phyloP scores from a whole-genome alignment of 2,888 invertebrate genomes.

The Drepana falcataria region DNA sequence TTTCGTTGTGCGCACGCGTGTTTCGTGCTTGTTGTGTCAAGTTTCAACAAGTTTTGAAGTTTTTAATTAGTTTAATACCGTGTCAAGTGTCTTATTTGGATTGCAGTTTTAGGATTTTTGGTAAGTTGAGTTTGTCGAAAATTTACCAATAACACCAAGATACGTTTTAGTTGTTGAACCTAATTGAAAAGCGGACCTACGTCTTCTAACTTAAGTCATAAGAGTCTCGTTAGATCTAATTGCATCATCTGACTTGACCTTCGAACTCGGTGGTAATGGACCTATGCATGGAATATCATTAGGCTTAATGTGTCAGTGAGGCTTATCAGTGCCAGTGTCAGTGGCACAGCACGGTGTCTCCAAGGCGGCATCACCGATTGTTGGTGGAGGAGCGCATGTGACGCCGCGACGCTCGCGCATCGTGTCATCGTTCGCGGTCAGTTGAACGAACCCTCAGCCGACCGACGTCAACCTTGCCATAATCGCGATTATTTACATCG shows the following conservation, averaged over 20 bases:
- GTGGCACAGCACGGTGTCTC: slow-evolving; percentile 4
- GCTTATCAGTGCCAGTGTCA: slow-evolving; percentile 2
- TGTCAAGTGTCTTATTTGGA: slow-evolving; percentile 61
- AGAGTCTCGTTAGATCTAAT: slow-evolving; percentile 9
- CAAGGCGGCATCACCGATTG: slow-evolving; percentile 5
- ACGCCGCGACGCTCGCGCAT: slow-evolving; percentile 64
- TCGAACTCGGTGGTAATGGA: not conserved
- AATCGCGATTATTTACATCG: slow-evolving; percentile 77
- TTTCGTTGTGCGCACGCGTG: slow-evolving; percentile 69
- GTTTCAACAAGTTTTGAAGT: slow-evolving; percentile 65
- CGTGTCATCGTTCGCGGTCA: slow-evolving; percentile 78
- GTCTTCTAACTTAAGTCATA: slow-evolving; percentile 12
- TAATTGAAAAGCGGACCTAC: slow-evolving; percentile 1
- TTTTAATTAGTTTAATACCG: slow-evolving; percentile 41
- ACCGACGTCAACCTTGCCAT: slow-evolving; percentile 76
- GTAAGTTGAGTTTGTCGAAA: slow-evolving; percentile 38
- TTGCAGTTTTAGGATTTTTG: slow-evolving; percentile 59
- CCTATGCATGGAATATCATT: not conserved
- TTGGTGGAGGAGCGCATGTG: slow-evolving; percentile 34
- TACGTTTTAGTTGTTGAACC: not conserved
- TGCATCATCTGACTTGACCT: slow-evolving; percentile 10
- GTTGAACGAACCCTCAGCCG: slow-evolving; percentile 76
- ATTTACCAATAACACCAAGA: no score
- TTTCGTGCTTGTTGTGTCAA: slow-evolving; percentile 55
- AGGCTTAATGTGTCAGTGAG: not conserved